These are phyloP conservation scores for Sphaeramia orbicularis DNA, from an alignment of 2,797 vertebrate genomes.

Conservation along the genomic window DNA sequence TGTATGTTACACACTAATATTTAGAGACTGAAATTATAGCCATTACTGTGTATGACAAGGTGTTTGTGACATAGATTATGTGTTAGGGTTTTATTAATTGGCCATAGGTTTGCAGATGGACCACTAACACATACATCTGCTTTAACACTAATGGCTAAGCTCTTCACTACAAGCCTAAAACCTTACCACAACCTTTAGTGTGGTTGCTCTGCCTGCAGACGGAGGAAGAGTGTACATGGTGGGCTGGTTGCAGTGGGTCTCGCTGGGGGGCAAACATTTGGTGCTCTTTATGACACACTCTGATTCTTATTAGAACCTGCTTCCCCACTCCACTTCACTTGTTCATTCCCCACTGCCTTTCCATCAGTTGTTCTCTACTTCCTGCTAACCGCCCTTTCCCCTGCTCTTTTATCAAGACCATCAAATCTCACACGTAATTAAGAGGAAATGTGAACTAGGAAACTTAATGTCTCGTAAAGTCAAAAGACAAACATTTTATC, in stretches of 20 bases:
- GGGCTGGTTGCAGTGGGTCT: conserved; percentile 65
- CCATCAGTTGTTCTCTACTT: conserved; percentile 58
- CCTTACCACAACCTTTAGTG: conserved; percentile 71
- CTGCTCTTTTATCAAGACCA: conserved; percentile 78
- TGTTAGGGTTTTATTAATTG: conserved; percentile 62
- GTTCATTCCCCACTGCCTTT: conserved; percentile 50
- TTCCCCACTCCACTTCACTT: conserved; percentile 38
- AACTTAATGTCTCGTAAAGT: conserved; percentile 83
- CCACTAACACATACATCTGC: conserved; percentile 62
- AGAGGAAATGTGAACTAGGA: conserved; percentile 80
- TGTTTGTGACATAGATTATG: conserved; percentile 54
- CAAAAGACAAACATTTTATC: conserved; percentile 83
- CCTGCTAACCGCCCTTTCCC: conserved; percentile 51
- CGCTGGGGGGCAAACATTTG: conserved; percentile 74
- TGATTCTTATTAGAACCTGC: conserved; percentile 71
- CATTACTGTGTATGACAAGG: conserved; percentile 17
- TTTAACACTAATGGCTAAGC: conserved; percentile 48
- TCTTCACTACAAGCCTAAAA: conserved; percentile 56
- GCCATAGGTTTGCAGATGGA: conserved; percentile 50
- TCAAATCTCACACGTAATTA: conserved; percentile 85
- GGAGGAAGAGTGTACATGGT: conserved; percentile 69
- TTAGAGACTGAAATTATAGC: conserved; percentile 13
- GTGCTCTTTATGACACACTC: conserved; percentile 72
- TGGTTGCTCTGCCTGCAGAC: conserved; percentile 59
- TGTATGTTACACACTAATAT: conserved; percentile 18